Base-by-base conservation (phyloP, 92 coral and sea anemone species). In the Pocillopora meandrina region DNA sequence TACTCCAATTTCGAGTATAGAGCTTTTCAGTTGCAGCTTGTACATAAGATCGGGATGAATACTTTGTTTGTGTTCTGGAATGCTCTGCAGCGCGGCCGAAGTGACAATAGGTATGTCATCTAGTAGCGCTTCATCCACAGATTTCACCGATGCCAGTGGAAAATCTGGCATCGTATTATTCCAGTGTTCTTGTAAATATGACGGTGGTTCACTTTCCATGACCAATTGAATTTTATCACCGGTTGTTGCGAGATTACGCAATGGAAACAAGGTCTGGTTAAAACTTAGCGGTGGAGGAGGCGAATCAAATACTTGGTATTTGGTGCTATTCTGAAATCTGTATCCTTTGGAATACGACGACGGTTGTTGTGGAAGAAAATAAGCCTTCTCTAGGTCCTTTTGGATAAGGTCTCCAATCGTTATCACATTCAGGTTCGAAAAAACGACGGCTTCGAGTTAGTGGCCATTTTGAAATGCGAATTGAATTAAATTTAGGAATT, bases 281-380 rank as follows among this genome's bases (percentile, higher is more conserved):
- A 79, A 79, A 36, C 34, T 26, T 23, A 34, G 69, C 61, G 85
- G 58, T 18, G 71, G 23, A 6, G 77, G 77, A n/a, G 85, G 85
- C 19, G 57, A 82, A 35, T 82, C 78, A 78, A 5, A 71, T 59
- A 82, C 67, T 21, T 78, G 78, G 52, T 56, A 82, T 56, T 57
- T 82, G 47, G 33, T 71, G 34, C 70, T 78, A 23, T 82, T 82
- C 33, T 15, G 55, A 42, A 82, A 82, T 21, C 78, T 26, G 52
- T 82, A 73, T 34, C 78, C 78, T 61, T 82, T 82, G 20, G 70
- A 82, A 82, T 71, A 82, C 18, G 85, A 71, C 31, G 85, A 70
- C 16, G 85, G 78, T 49, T 47, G 58, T 13, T 82, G 71, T 11
- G 85, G 85, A 16, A 82, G 61, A 71, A 79, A 79, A 35, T 65